phyloP scores from a whole-genome alignment of 2,113 vertebrate genomes.

The Craseonycteris thonglongyai region DNA sequence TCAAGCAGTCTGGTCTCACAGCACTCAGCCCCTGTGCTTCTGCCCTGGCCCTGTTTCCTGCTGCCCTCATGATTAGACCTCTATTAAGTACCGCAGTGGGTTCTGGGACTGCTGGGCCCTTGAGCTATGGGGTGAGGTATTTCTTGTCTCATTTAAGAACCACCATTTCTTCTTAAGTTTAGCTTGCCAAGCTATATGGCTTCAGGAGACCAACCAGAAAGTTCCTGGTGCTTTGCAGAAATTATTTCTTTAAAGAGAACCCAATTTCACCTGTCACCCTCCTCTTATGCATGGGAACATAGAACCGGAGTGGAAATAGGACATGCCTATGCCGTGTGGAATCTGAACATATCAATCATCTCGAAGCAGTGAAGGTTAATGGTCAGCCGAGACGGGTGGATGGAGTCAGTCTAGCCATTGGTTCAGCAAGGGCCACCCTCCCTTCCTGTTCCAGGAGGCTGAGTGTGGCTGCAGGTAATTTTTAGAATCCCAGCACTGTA shows the following conservation, averaged over 20 bases:
- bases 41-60: rapidly evolving
- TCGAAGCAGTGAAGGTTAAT: background rate
- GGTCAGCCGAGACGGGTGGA: background rate
- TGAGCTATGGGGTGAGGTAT: background rate
- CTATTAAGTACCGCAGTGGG: background rate
- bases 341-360: background rate
- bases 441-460: background rate
- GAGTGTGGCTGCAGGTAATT: background rate
- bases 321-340: background rate
- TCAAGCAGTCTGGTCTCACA: background rate
- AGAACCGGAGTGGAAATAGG: background rate
- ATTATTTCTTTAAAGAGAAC: background rate
- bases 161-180: background rate
- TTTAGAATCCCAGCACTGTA: background rate
- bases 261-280: background rate
- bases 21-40: no score
- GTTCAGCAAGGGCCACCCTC: background rate
- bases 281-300: background rate
- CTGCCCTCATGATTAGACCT: background rate
- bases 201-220: background rate
- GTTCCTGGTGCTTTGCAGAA: background rate
- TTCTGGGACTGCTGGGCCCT: background rate
- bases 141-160: background rate
- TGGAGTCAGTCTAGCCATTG: background rate
- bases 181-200: background rate